Percentiles rank a stretch among this genome's conserved stretches.
These are phyloP conservation scores for Zonotrichia albicollis DNA, from an alignment of 2,797 vertebrate genomes.

Conservation along the genomic window DNA sequence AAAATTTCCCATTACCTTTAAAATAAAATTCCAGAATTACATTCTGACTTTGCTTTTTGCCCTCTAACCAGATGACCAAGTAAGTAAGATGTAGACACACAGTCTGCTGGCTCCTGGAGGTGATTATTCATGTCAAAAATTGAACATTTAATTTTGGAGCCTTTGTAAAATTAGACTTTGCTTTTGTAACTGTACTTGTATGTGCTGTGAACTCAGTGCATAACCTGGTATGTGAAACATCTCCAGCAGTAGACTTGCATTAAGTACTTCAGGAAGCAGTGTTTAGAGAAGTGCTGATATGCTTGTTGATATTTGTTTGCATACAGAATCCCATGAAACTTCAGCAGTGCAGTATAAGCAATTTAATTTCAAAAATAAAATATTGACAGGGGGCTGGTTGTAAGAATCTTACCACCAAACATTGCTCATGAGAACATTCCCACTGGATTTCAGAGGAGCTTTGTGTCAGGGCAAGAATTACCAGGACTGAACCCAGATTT, in stretches of 20 bases:
- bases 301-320: constrained; percentile 15
- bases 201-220: neutral
- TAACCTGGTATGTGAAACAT: neutral
- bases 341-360: neutral
- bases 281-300: constrained; percentile 9
- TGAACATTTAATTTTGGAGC: neutral
- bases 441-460: neutral
- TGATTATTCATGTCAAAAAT: neutral
- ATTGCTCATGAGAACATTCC: neutral
- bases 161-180: neutral
- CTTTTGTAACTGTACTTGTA: neutral
- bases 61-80: neutral
- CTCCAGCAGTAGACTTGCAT: neutral
- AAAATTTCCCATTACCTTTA: neutral
- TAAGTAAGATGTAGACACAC: neutral
- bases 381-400: neutral
- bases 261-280: constrained; percentile 13
- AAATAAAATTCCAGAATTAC: neutral
- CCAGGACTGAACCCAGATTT: neutral
- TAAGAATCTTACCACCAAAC: neutral
- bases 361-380: neutral
- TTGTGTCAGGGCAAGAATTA: neutral
- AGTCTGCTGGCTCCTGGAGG: neutral
- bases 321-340: neutral
- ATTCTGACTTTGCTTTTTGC: neutral